Percentiles rank a stretch among this genome's conserved stretches.
phyloP scores from a whole-genome alignment of 1,140 invertebrate genomes.

The Anadara kagoshimensis region DNA sequence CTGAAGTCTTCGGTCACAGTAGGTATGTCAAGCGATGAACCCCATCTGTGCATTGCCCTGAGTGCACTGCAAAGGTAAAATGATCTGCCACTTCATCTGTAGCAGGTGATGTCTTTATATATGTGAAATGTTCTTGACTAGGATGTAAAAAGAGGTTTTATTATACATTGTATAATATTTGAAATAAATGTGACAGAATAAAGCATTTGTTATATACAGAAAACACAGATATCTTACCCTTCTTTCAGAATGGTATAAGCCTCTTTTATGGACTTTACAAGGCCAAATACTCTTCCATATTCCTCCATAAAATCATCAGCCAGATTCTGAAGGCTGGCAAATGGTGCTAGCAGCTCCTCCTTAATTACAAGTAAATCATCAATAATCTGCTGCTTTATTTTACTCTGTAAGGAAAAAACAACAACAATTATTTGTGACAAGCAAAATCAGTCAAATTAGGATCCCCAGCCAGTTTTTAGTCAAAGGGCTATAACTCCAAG shows the following conservation, averaged over 20 bases:
- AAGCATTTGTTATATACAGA: too few species aligned
- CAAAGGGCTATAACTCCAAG: too few species aligned
- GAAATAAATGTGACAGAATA: too few species aligned
- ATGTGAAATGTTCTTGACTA: neutral
- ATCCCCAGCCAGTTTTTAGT: too few species aligned
- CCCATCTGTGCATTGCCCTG: neutral
- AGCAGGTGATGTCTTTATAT: neutral
- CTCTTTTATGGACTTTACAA: slow-evolving; percentile 39
- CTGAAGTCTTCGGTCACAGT: too few species aligned
- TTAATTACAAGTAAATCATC: slow-evolving; percentile 33
- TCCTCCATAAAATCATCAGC: slow-evolving; percentile 36
- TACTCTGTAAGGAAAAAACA: slow-evolving; percentile 33
- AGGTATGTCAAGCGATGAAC: too few species aligned
- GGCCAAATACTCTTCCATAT: slow-evolving; percentile 37
- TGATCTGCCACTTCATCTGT: too few species aligned
- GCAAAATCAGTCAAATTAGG: too few species aligned
- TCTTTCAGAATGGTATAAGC: slow-evolving; percentile 48
- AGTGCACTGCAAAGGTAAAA: too few species aligned
- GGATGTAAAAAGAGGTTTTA: too few species aligned
- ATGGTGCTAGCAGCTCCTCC: slow-evolving; percentile 35
- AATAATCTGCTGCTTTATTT: slow-evolving; percentile 33
- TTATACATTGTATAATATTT: too few species aligned
- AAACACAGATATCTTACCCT: slow-evolving; percentile 33
- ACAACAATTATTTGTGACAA: neutral
- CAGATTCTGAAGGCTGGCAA: slow-evolving; percentile 26